Conservation (phyloP, 1,140 invertebrate species). For the Arctopsyche grandis region DNA sequence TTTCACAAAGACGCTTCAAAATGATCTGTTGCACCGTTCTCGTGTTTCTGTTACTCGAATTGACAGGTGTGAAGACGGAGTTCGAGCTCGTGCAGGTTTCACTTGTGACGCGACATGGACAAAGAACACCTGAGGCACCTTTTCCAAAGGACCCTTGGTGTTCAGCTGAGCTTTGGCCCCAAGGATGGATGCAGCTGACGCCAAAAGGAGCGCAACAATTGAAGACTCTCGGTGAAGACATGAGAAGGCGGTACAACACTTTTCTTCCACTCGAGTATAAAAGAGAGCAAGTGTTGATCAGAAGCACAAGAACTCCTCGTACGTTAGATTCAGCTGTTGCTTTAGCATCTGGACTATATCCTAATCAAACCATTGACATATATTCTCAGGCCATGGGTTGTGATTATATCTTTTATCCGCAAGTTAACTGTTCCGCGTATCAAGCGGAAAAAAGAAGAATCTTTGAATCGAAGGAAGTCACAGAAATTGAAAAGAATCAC, state of each 20-base stretch:
- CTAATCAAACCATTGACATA: constrained; percentile 48
- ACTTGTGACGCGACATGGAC: constrained; percentile 50
- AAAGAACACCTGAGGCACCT: constrained; percentile 42
- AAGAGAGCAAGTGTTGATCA: constrained; percentile 33
- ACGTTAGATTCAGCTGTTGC: constrained; percentile 47
- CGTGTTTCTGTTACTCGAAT: too few relatives aligned
- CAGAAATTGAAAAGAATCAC: constrained; percentile 19
- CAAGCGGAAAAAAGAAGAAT: constrained; percentile 2
- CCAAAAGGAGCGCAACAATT: constrained; percentile 44
- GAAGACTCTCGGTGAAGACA: constrained; percentile 38
- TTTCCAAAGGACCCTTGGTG: constrained; percentile 50
- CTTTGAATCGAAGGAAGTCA: background rate
- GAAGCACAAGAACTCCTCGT: constrained; percentile 45
- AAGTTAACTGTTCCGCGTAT: constrained; percentile 41
- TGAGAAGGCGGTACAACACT: constrained; percentile 39
- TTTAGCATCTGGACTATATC: constrained; percentile 46
- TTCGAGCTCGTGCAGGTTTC: constrained; percentile 47
- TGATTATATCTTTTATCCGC: constrained; percentile 43
- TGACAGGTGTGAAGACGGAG: too few relatives aligned
- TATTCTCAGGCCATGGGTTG: background rate
- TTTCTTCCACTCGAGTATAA: constrained; percentile 42
- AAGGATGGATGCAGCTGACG: constrained; percentile 53
- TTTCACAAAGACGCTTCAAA: too few relatives aligned
- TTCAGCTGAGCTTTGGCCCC: constrained; percentile 42
- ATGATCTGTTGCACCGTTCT: too few relatives aligned